Evolutionary conservation across 2,888 invertebrate genomes (phyloP).

Genomic region (Rotaria sp.): DNA sequence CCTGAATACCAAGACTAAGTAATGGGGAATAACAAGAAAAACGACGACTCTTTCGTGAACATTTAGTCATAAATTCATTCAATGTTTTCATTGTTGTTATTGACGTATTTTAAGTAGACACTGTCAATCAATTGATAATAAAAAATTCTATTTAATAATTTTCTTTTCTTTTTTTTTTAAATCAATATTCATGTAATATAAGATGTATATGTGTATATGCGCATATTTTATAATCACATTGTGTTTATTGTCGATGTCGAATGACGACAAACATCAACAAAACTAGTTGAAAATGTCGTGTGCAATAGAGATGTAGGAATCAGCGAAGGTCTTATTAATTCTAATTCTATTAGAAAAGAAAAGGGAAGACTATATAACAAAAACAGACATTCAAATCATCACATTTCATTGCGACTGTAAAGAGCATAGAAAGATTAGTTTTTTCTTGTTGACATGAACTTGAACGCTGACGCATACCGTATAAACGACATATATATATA

Average conservation of each 20-base stretch:
- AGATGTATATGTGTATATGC: not conserved
- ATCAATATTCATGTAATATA: not conserved
- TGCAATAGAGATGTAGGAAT: not conserved
- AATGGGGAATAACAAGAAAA: slow-evolving; percentile 25
- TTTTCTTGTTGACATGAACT: not conserved
- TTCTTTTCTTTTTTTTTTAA: not conserved
- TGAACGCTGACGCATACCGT: not conserved
- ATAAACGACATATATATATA: not conserved
- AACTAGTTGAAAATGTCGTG: not conserved
- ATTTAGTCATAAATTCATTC: not conserved
- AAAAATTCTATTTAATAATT: not conserved
- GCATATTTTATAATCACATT: not conserved
- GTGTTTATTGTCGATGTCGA: not conserved
- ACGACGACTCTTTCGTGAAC: not conserved
- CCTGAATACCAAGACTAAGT: not conserved
- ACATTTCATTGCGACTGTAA: not conserved
- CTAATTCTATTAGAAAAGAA: slow-evolving; percentile 1
- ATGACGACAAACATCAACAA: not conserved
- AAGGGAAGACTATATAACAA: not conserved
- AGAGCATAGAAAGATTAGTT: not conserved
- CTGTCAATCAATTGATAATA: not conserved
- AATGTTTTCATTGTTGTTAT: not conserved
- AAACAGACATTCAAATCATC: not conserved
- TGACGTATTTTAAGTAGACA: not conserved
- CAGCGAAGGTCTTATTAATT: not conserved